A percentile compares a stretch with the other conserved stretches of the same genome.
phyloP scores from a whole-genome alignment of 2,888 invertebrate species.

The Ectemnius lituratus region DNA sequence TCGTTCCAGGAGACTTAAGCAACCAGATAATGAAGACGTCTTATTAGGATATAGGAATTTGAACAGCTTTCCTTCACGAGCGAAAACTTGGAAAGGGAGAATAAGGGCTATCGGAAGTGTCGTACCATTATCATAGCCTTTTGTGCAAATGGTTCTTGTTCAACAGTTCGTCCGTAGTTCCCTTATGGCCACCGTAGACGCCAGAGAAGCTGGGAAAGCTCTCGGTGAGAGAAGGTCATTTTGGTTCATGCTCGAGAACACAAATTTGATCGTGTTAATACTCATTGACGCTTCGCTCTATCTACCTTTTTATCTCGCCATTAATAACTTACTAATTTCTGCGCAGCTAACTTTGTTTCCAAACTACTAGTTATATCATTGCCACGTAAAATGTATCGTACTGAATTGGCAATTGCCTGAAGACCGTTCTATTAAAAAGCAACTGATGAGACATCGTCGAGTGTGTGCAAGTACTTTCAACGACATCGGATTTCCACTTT shows the following conservation, averaged over 20 bases:
- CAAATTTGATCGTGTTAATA: constrained; percentile 54
- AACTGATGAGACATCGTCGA: too few species aligned
- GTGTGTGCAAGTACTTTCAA: too few species aligned
- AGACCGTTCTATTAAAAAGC: too few species aligned
- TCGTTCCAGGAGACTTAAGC: neutral
- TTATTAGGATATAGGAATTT: constrained; percentile 45
- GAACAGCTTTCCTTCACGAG: constrained; percentile 31
- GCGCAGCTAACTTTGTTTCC: constrained; percentile 21
- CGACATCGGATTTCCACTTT: too few species aligned
- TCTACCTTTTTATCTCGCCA: constrained; percentile 22
- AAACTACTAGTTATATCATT: too few species aligned
- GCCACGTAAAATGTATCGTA: too few species aligned
- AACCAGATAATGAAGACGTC: constrained; percentile 23
- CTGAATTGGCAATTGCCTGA: too few species aligned
- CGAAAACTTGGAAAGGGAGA: constrained; percentile 33
- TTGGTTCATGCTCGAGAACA: constrained; percentile 52
- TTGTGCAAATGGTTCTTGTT: constrained; percentile 68
- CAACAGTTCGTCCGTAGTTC: constrained; percentile 58
- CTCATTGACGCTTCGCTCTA: constrained; percentile 39
- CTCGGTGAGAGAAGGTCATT: constrained; percentile 38
- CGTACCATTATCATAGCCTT: constrained; percentile 52
- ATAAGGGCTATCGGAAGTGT: constrained; percentile 29
- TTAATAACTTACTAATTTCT: constrained; percentile 30
- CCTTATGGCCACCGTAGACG: constrained; percentile 53
- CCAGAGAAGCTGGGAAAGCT: constrained; percentile 49